phyloP scores from a whole-genome alignment of 2,113 vertebrate genomes.

The Cinclus mexicanus region DNA sequence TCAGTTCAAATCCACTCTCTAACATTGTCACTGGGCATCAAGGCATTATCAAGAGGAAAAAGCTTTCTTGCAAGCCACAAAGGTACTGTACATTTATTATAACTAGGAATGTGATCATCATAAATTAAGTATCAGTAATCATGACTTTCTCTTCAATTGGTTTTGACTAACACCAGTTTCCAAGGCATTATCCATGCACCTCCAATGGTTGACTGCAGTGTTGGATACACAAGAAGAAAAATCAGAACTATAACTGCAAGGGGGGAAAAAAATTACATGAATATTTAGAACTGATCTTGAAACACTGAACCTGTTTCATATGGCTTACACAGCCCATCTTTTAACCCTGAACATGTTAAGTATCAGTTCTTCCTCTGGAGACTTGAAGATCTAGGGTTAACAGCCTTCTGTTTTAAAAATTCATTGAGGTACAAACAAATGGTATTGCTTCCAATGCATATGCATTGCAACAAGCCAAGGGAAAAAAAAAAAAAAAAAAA shows the following conservation, averaged over 20 bases:
- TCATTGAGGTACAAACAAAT: conserved; percentile 73
- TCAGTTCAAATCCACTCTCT: background rate
- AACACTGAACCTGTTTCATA: conserved; percentile 35
- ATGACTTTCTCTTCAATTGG: conserved; percentile 1
- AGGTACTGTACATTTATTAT: background rate
- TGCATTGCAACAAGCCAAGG: conserved; percentile 63
- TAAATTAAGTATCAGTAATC: background rate
- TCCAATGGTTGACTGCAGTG: background rate
- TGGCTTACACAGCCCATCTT: conserved; percentile 60
- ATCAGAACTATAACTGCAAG: background rate
- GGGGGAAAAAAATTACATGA: background rate
- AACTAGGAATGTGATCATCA: background rate
- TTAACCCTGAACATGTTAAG: conserved; percentile 70
- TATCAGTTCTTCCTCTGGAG: conserved; percentile 58
- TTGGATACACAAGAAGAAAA: background rate
- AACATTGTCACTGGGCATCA: background rate
- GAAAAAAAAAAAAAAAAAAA: background rate
- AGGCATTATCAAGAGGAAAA: background rate
- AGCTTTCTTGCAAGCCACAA: background rate
- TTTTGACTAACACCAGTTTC: background rate
- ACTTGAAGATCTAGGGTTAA: conserved; percentile 75
- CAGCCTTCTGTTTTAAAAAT: conserved; percentile 76
- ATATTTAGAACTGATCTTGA: conserved; percentile 33
- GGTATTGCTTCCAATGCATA: conserved; percentile 53
- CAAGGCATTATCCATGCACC: background rate